A percentile compares a stretch with the other conserved stretches of the same genome.
These are phyloP conservation scores for Dolichotis patagonum DNA, from an alignment of 2,113 vertebrate genomes.

Conservation along the genomic window DNA sequence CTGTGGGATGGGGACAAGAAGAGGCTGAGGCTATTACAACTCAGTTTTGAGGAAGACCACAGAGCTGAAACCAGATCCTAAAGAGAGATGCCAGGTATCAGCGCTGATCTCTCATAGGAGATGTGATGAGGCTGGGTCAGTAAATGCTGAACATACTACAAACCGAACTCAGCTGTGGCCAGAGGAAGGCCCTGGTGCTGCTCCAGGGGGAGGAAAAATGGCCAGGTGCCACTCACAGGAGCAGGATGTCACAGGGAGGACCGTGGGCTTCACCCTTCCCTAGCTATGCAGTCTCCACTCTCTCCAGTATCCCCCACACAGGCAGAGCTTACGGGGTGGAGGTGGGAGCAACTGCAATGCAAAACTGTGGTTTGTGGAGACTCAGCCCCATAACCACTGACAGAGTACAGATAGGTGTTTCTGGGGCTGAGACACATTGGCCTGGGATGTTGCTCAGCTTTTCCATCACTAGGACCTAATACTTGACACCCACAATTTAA, in stretches of 20 bases:
- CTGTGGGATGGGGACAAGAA: neutral
- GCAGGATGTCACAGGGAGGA: neutral
- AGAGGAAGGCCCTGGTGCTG: neutral
- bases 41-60: neutral
- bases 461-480: neutral
- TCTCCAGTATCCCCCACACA: neutral
- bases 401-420: neutral
- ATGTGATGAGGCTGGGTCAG: neutral
- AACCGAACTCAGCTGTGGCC: no score
- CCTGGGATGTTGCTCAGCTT: neutral
- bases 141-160: accelerated
- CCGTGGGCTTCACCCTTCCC: neutral
- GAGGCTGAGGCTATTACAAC: neutral
- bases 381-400: neutral
- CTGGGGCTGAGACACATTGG: neutral
- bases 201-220: neutral
- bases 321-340: neutral
- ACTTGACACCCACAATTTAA: neutral
- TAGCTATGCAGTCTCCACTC: neutral
- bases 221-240: neutral
- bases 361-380: neutral
- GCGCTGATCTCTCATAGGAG: neutral
- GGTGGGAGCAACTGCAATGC: neutral
- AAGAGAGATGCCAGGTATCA: no score
- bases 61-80: neutral